phyloP scores from a whole-genome alignment of 2,113 vertebrate genomes.

The Elephantulus edwardii region DNA sequence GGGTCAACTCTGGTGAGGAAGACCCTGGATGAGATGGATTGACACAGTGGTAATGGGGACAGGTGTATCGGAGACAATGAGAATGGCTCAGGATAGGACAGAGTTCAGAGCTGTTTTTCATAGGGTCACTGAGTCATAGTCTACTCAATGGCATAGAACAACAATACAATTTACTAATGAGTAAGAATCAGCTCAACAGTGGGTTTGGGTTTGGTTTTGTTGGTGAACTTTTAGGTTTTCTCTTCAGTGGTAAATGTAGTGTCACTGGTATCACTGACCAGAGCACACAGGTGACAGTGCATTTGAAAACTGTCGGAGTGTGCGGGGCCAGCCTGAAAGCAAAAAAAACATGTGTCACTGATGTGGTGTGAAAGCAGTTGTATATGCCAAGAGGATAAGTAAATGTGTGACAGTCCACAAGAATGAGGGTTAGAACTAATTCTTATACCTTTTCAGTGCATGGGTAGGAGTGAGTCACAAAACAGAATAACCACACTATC shows the following conservation, averaged over 20 bases:
- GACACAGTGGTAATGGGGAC: no score
- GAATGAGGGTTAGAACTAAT: neutral
- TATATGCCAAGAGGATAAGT: neutral
- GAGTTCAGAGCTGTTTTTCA: no score
- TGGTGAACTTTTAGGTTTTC: constrained; percentile 1
- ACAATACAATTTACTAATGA: no score
- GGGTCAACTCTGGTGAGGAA: no score
- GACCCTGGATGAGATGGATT: no score
- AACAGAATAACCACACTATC: neutral
- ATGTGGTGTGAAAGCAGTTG: neutral
- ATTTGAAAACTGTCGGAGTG: neutral
- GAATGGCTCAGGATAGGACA: no score
- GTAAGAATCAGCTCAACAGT: no score
- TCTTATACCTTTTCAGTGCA: neutral
- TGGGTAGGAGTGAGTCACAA: neutral
- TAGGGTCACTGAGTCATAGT: no score
- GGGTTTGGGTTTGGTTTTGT: neutral
- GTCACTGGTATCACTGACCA: neutral
- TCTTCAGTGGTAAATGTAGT: neutral
- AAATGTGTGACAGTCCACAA: neutral
- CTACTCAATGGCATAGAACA: no score
- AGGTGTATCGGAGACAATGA: no score
- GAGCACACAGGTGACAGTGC: neutral
- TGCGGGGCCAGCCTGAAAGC: neutral
- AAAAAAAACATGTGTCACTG: neutral